These are phyloP conservation scores for Parascotia fuliginaria DNA, from an alignment of 2,888 invertebrate species.

Conservation along the genomic window DNA sequence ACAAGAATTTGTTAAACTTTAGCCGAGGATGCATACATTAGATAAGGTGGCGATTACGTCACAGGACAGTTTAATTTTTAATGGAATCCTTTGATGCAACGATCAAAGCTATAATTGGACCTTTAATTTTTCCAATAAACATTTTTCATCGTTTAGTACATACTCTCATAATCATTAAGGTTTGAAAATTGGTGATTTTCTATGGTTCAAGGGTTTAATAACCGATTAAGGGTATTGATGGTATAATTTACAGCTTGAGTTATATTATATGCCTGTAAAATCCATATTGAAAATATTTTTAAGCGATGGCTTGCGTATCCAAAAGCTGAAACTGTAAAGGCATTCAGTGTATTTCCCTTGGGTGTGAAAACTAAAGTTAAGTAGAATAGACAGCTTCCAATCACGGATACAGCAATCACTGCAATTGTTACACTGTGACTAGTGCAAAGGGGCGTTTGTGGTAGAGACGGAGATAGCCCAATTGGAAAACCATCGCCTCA, in stretches of 20 bases:
- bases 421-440: background rate
- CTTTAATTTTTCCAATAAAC: slow-evolving; percentile 20
- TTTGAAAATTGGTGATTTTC: background rate
- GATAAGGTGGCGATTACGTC: slow-evolving; percentile 18
- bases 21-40: slow-evolving; percentile 7
- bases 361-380: background rate
- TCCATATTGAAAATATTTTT: too few relatives aligned
- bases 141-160: slow-evolving; percentile 3
- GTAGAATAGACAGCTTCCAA: background rate
- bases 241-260: too few relatives aligned
- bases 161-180: background rate
- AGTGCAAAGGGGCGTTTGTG: background rate
- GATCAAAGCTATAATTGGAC: slow-evolving; percentile 13
- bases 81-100: slow-evolving; percentile 28
- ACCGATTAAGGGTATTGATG: background rate
- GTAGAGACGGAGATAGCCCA: background rate
- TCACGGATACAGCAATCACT: background rate
- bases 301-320: background rate
- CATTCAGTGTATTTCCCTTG: slow-evolving; percentile 11
- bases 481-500: background rate
- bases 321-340: background rate
- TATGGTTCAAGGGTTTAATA: background rate
- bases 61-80: slow-evolving; percentile 20
- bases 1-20: slow-evolving; percentile 15
- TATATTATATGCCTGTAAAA: too few relatives aligned